phyloP scores from a whole-genome alignment of 2,888 invertebrate species.

The Dioctria rufipes region DNA sequence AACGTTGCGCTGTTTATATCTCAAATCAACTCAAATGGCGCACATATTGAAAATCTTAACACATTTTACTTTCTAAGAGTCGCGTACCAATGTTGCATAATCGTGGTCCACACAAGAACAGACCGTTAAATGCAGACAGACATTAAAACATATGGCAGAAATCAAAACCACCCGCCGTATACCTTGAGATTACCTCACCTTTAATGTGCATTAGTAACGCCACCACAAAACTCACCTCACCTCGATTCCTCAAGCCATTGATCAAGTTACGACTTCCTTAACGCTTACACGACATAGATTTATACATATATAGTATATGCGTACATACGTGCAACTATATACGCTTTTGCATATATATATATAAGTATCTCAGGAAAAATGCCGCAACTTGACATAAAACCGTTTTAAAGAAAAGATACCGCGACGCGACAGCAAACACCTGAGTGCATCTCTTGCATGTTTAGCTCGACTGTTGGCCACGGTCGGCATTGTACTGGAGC shows the following conservation, averaged over 20 bases:
- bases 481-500: background rate
- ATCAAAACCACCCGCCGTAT: constrained; percentile 46
- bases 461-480: background rate
- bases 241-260: constrained; percentile 45
- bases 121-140: constrained; percentile 40
- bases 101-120: constrained; percentile 8
- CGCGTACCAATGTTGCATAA: constrained; percentile 39
- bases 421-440: constrained; percentile 38
- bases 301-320: too few relatives aligned
- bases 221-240: constrained; percentile 45
- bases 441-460: constrained; percentile 27
- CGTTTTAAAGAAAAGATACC: background rate
- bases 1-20: background rate
- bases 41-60: constrained; percentile 7
- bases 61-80: constrained; percentile 40
- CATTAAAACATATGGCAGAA: constrained; percentile 1
- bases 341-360: too few relatives aligned
- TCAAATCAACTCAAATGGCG: constrained; percentile 28
- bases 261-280: constrained; percentile 50
- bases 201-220: constrained; percentile 43
- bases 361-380: constrained; percentile 2
- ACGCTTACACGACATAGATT: background rate
- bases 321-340: too few relatives aligned
- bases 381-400: background rate
- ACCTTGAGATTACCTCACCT: constrained; percentile 49